Base-by-base conservation (phyloP, 2,888 invertebrate genomes). In the Nemapogon koenigi region DNA sequence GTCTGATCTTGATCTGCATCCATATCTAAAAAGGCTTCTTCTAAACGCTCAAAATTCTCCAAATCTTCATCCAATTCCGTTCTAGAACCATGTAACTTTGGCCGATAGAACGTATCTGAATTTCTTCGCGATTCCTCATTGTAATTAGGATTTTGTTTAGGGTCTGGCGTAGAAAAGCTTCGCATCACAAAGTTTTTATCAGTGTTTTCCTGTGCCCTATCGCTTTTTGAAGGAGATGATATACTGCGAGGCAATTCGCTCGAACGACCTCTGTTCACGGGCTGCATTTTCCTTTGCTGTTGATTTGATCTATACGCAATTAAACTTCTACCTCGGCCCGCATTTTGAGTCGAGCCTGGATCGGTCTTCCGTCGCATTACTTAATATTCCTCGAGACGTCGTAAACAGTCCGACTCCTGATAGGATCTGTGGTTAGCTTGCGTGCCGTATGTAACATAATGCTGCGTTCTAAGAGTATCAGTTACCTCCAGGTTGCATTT, bases 1-100 rank as follows among this genome's bases (percentile, higher is more conserved):
- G 53, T 49, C 2, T 65, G 64, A 25, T 73, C 72, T 28, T 65
- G 59, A 43, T 75, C 75, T 7, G 68, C 69, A 39, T 78, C 76
- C 25, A 75, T 71, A 43, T 78, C 76, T n/a, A 78, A 52, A 16
- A 76, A 64, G 28, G 63, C 61, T 39, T 75, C 75, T 40, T 73
- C 72, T 26, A 76, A 72, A 39, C 66, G 67, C 43, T 76, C 76
- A 40, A 68, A 75, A 38, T 66, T 70, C 35, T 76, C 75, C 14
- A 71, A 56, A 49, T 78, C 78, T 1, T 71, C 67, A 40, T 78
- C 76, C 8, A 76, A 43, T 45, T 76, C 76, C 37, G 57, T 63
- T 46, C 68, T 59, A 0, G 73, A 71, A 2, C 67, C 68, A 16
- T 70, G 65, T 16, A 54, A 49, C 45, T 63, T 67, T 1, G 72